A percentile compares a stretch with the other conserved stretches of the same genome.
Evolutionary conservation across 2,888 invertebrate genomes (phyloP).

Genomic region (Ypsolopha scabrella): DNA sequence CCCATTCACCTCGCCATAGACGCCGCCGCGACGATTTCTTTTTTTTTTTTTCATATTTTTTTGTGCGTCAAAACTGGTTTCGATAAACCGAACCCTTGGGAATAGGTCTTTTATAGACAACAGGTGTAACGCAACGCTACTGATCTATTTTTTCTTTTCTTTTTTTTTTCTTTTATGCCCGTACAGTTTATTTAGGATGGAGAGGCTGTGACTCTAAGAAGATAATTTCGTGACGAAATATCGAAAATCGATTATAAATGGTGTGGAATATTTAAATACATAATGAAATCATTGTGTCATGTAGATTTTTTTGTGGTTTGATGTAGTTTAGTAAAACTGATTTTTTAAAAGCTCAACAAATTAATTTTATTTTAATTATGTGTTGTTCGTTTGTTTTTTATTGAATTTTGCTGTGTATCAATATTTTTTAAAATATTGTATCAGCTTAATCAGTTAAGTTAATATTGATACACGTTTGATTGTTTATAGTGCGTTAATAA

Average conservation of each 20-base stretch:
- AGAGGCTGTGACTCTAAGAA: background rate
- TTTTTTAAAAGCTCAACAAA: no score
- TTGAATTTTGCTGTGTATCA: no score
- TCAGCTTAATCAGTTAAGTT: no score
- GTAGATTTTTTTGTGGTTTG: background rate
- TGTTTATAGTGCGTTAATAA: no score
- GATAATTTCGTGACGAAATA: background rate
- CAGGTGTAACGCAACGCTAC: conserved; percentile 56
- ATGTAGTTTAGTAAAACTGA: no score
- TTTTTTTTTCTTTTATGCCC: conserved; percentile 5
- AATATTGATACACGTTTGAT: no score
- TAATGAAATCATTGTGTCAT: background rate
- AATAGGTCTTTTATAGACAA: conserved; percentile 39
- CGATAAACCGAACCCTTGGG: conserved; percentile 31
- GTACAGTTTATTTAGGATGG: conserved; percentile 3
- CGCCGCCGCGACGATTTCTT: conserved; percentile 17
- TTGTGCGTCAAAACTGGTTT: conserved; percentile 42
- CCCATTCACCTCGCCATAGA: conserved; percentile 20
- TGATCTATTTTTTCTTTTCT: conserved; percentile 17
- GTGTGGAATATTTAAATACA: background rate
- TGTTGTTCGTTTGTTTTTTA: no score
- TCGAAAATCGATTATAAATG: background rate
- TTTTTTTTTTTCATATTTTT: conserved; percentile 30
- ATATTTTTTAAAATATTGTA: no score
- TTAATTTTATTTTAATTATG: no score